Conservation (phyloP, 1,140 invertebrate species). For the Drosophila fuyamai region DNA sequence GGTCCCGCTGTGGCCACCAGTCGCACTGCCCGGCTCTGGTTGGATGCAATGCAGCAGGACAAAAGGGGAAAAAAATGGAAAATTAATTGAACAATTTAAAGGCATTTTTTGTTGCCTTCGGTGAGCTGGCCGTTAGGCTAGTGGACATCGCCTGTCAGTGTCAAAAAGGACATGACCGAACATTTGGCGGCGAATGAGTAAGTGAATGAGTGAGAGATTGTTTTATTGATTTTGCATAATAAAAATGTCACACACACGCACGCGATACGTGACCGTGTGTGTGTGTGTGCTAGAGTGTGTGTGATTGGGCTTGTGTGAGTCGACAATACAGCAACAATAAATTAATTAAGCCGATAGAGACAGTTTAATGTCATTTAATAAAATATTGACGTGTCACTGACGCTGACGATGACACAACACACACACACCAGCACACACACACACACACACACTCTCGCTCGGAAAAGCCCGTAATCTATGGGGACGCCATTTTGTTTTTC, state of each 20-base stretch:
- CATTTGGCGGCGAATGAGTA: conserved; percentile 61
- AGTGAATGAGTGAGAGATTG: conserved; percentile 76
- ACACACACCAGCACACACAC: conserved; percentile 29
- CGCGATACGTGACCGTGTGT: conserved; percentile 14
- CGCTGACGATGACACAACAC: conserved; percentile 69
- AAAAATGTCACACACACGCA: conserved; percentile 81
- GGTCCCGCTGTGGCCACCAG: conserved; percentile 39
- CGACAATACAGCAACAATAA: conserved; percentile 84
- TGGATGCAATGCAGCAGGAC: conserved; percentile 36
- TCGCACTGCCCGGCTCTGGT: conserved; percentile 17
- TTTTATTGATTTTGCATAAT: conserved; percentile 85
- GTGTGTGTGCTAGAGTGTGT: conserved; percentile 4
- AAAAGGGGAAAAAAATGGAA: conserved; percentile 60
- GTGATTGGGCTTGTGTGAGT: conserved; percentile 23
- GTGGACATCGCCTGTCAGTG: conserved; percentile 69
- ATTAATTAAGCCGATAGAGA: conserved; percentile 85
- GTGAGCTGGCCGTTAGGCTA: conserved; percentile 13
- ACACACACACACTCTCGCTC: conserved; percentile 1
- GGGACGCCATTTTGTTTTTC: conserved; percentile 78
- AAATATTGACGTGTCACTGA: conserved; percentile 84
- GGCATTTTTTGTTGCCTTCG: conserved; percentile 50
- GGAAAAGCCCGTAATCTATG: conserved; percentile 43
- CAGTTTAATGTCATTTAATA: conserved; percentile 85
- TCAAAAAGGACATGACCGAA: conserved; percentile 84
- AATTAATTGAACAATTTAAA: conserved; percentile 84